Conservation (phyloP, 2,113 vertebrate species). For the Struthidea cinerea region DNA sequence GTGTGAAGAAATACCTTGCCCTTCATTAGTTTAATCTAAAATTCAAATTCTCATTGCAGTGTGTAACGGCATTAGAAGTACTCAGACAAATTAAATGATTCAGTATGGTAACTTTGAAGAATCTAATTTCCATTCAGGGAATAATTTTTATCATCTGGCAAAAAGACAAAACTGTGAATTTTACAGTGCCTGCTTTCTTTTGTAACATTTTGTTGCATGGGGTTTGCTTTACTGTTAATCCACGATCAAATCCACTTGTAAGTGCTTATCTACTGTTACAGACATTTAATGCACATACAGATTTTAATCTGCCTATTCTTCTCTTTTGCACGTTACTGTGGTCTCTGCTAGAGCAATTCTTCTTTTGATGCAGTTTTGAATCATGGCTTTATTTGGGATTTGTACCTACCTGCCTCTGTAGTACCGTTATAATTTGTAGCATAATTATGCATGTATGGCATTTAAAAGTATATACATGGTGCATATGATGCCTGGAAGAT, state of each 20-base stretch:
- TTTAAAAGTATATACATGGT: not conserved
- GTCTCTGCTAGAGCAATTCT: not conserved
- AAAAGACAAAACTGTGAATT: not conserved
- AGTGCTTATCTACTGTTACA: not conserved
- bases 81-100: constrained; percentile 66
- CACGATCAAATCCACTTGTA: not conserved
- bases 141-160: constrained; percentile 49
- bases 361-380: not conserved
- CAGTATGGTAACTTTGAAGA: constrained; percentile 36
- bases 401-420: not conserved
- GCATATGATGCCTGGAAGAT: not conserved
- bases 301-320: not conserved
- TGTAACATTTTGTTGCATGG: not conserved
- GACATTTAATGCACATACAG: not conserved
- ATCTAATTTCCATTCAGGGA: constrained; percentile 40
- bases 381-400: not conserved
- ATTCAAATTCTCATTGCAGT: constrained; percentile 29
- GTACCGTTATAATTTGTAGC: not conserved
- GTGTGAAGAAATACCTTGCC: not conserved
- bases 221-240: constrained; percentile 33
- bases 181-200: constrained; percentile 4
- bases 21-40: constrained; percentile 61
- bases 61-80: constrained; percentile 21
- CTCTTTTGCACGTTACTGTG: not conserved
- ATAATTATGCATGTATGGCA: not conserved